Base-by-base conservation (phyloP, 2,797 vertebrate genomes). In the Euthynnus affinis region DNA sequence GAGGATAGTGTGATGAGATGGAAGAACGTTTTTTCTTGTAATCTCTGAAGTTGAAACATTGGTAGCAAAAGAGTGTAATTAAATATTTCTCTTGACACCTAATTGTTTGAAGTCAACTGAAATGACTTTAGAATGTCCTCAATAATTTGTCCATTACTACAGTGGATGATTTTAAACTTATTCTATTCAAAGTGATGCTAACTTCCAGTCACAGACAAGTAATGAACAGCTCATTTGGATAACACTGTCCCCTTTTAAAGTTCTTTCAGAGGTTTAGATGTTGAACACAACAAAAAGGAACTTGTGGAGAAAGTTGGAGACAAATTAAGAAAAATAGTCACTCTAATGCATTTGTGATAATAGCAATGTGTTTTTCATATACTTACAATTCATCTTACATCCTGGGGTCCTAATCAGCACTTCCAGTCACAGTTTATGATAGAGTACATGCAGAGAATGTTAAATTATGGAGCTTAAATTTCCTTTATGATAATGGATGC, bases 391-490 rank as follows among this genome's bases (percentile, higher is more conserved):
- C 27, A 61, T 71, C 25, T 27, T 29, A 27, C 32, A 69, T 61
- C 58, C 23, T n/a, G 5, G 32, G 27, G 15, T 67, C 27, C 42
- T 27, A 12, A 52, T 55, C 15, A 7, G 58, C 9, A 44, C 9
- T 15, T 40, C 18, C 51, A 61, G 52, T 68, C 23, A 71, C 59
- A 53, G 32, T 34, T 64, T 63, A 20, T 58, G 42, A 74, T 49
- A 14, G 48, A 76, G 37, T n/a, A 37, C 20, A 66, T 18, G 13
- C 22, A 9, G 22, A 46, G 27, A 58, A 79, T 44, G 32, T 71
- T 69, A 15, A 57, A 78, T 79, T 57, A 46, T 14, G 37, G n/a
- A 67, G 15, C 68, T 58, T 46, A 59, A 14, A 71, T 65, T 73
- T 46, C 23, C 12, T 72, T 65, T 37, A 59, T 81, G 65, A 52